Percentiles rank a stretch among this genome's conserved stretches.
Evolutionary conservation across 2,888 invertebrate species (phyloP).

Genomic region (Spodoptera littoralis): DNA sequence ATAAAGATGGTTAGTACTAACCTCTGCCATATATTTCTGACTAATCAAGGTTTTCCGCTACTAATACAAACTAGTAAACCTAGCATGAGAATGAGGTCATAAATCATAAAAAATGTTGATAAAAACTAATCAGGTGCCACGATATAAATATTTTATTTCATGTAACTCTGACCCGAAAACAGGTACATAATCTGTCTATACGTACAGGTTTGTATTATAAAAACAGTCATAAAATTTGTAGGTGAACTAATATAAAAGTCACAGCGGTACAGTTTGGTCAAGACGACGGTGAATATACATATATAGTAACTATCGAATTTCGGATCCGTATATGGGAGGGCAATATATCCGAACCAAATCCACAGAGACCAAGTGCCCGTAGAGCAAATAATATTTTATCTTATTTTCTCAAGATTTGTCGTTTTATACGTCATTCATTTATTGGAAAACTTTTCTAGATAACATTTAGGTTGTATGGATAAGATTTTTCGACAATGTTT

Average conservation of each 20-base stretch:
- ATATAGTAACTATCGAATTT: constrained; percentile 44
- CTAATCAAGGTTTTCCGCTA: constrained; percentile 10
- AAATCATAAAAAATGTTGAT: constrained; percentile 22
- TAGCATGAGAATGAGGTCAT: too few species aligned
- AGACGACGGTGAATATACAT: constrained; percentile 41
- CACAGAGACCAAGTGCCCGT: constrained; percentile 45
- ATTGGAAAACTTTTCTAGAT: constrained; percentile 60
- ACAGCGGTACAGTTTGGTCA: constrained; percentile 23
- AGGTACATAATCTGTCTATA: neutral
- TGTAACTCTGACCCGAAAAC: constrained; percentile 15
- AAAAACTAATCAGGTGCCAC: constrained; percentile 11
- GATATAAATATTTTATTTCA: constrained; percentile 30
- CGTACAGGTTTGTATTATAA: constrained; percentile 16
- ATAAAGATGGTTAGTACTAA: too few species aligned
- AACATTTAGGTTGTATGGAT: constrained; percentile 45
- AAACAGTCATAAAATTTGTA: constrained; percentile 24
- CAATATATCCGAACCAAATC: constrained; percentile 53
- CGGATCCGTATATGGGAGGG: constrained; percentile 50
- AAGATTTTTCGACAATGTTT: constrained; percentile 57
- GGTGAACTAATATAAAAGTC: constrained; percentile 24
- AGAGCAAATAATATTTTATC: constrained; percentile 62
- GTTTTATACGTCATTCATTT: constrained; percentile 63
- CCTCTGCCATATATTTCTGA: neutral
- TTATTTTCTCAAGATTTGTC: constrained; percentile 61
- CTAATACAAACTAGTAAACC: constrained; percentile 15